Conservation (phyloP, 2,797 vertebrate species). For the Anisognathus igniventris region DNA sequence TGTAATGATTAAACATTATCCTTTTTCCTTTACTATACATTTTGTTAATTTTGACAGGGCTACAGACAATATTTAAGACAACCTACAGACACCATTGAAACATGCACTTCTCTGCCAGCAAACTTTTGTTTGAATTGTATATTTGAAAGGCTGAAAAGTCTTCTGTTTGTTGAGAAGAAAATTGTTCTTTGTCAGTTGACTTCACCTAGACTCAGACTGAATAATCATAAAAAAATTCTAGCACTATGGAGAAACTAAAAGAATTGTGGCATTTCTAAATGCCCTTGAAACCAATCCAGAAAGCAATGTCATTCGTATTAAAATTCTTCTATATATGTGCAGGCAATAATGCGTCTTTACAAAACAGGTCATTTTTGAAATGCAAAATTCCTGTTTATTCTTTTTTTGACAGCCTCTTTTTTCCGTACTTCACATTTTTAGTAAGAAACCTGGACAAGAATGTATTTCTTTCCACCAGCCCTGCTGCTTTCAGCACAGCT, state of each 20-base stretch:
- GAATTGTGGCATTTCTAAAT: neutral
- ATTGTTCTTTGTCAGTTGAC: neutral
- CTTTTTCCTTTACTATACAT: neutral
- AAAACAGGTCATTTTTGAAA: neutral
- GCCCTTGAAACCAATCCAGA: slow-evolving; percentile 1
- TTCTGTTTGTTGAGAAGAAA: neutral
- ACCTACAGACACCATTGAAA: neutral
- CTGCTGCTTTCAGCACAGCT: neutral
- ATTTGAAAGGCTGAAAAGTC: neutral
- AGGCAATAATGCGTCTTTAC: neutral
- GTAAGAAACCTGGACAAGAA: neutral
- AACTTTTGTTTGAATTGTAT: neutral
- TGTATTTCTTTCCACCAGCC: neutral
- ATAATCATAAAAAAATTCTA: neutral
- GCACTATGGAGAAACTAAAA: neutral
- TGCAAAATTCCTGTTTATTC: neutral
- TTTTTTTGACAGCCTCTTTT: neutral
- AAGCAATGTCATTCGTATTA: neutral
- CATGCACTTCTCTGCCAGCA: neutral
- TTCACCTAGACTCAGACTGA: neutral
- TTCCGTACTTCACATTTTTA: neutral
- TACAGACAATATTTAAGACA: neutral
- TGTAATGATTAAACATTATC: neutral
- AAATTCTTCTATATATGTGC: neutral
- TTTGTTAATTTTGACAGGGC: neutral